A percentile compares a stretch with the other conserved stretches of the same genome.
These are phyloP conservation scores for Gasterosteus nipponicus DNA, from an alignment of 2,113 vertebrate species.

Conservation along the genomic window DNA sequence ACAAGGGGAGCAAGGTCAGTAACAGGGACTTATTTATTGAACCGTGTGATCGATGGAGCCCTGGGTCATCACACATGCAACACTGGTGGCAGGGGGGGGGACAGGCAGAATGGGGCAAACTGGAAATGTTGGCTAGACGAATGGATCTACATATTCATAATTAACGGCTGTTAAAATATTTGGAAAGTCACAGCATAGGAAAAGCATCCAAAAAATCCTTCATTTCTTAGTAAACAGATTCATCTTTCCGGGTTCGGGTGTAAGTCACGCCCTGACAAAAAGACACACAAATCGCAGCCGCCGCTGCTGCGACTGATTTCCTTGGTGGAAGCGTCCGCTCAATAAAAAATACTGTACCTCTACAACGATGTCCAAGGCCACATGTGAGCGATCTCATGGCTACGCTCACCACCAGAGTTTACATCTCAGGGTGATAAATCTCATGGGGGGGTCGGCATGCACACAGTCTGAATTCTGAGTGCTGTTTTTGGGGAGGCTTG, in stretches of 20 bases:
- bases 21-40: slow-evolving; percentile 63
- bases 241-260: neutral
- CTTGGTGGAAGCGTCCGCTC: slow-evolving; percentile 4
- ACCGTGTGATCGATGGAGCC: slow-evolving; percentile 58
- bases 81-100: slow-evolving; percentile 1
- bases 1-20: slow-evolving; percentile 24
- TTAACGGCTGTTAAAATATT: neutral
- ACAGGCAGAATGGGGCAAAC: slow-evolving; percentile 21
- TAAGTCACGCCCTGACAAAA: neutral
- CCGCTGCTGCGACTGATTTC: neutral
- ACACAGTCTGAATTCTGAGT: slow-evolving; percentile 45
- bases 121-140: slow-evolving; percentile 22
- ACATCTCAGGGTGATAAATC: slow-evolving; percentile 22
- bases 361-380: slow-evolving; percentile 22
- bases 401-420: slow-evolving; percentile 11
- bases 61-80: slow-evolving; percentile 49
- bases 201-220: neutral
- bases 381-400: neutral
- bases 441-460: slow-evolving; percentile 22
- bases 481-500: slow-evolving; percentile 30
- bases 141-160: slow-evolving; percentile 1
- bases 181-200: neutral
- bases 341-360: slow-evolving; percentile 30
- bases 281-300: neutral
- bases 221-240: neutral